Conservation (phyloP, 2,888 invertebrate genomes). For the Sinodicranocentrus sp. region DNA sequence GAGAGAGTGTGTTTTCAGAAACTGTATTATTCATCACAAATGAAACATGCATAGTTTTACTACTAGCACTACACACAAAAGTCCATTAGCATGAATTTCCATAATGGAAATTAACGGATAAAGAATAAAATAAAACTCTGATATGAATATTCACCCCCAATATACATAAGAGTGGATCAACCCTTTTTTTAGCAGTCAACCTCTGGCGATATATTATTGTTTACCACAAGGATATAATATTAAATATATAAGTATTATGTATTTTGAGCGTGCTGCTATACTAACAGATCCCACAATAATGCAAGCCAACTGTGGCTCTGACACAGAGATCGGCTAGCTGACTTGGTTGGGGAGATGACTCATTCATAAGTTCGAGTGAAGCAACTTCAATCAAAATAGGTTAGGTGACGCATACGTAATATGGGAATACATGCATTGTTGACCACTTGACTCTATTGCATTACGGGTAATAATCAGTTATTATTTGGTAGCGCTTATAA, state of each 20-base stretch:
- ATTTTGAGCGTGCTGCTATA: background rate
- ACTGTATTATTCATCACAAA: constrained; percentile 37
- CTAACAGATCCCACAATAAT: background rate
- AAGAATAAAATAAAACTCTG: constrained; percentile 7
- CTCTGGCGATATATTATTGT: too few relatives aligned
- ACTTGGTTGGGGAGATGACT: constrained; percentile 48
- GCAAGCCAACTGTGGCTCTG: constrained; percentile 42
- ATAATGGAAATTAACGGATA: constrained; percentile 28
- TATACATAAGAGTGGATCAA: background rate
- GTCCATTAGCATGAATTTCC: constrained; percentile 39
- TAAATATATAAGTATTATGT: background rate
- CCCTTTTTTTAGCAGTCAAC: too few relatives aligned
- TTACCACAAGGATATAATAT: too few relatives aligned
- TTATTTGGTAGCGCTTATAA: too few relatives aligned
- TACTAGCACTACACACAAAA: background rate
- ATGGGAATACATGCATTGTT: background rate
- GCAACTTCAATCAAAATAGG: constrained; percentile 50
- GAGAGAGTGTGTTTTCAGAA: constrained; percentile 28
- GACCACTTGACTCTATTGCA: background rate
- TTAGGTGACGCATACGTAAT: constrained; percentile 56
- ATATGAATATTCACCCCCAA: constrained; percentile 2
- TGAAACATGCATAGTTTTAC: constrained; percentile 18
- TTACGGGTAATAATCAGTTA: too few relatives aligned
- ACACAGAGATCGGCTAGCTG: constrained; percentile 49
- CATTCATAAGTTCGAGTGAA: constrained; percentile 68